Evolutionary conservation across 1,140 invertebrate species (phyloP).

Genomic region (Lerema accius): DNA sequence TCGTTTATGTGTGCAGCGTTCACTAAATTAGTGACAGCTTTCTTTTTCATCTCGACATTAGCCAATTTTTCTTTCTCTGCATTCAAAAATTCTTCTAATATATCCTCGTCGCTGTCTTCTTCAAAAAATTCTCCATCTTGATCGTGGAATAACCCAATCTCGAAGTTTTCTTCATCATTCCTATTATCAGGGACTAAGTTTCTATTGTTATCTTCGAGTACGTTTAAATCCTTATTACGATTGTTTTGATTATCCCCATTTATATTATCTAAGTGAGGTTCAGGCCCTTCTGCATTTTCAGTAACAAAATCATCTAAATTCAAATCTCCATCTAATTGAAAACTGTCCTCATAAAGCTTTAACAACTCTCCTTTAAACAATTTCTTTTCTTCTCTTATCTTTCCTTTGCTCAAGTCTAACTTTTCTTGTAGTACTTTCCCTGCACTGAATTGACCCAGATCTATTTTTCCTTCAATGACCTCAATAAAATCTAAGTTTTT

Average conservation of each 20-base stretch:
- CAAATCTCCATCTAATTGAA: not conserved
- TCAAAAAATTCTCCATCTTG: slow-evolving; percentile 38
- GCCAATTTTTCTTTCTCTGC: slow-evolving; percentile 8
- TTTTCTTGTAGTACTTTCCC: not conserved
- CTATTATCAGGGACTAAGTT: slow-evolving; percentile 4
- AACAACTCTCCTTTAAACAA: not conserved
- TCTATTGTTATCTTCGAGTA: not conserved
- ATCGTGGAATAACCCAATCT: slow-evolving; percentile 28
- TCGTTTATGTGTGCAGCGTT: slow-evolving; percentile 19
- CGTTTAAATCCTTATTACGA: not conserved
- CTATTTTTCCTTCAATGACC: not conserved
- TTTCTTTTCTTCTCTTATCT: not conserved
- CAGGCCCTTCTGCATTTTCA: not conserved
- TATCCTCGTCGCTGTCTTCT: slow-evolving; percentile 42
- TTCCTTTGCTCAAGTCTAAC: slow-evolving; percentile 3
- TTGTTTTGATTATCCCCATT: not conserved
- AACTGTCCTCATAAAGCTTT: not conserved
- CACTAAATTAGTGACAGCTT: not conserved
- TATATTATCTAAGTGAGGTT: not conserved
- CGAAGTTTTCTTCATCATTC: slow-evolving; percentile 11
- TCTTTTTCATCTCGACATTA: not conserved
- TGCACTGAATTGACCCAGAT: not conserved
- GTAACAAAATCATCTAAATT: slow-evolving; percentile 4
- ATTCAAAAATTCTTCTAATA: slow-evolving; percentile 54
- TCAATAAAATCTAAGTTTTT: not conserved